Evolutionary conservation across 2,888 invertebrate species (phyloP).

Genomic region (Volucella bombylans): DNA sequence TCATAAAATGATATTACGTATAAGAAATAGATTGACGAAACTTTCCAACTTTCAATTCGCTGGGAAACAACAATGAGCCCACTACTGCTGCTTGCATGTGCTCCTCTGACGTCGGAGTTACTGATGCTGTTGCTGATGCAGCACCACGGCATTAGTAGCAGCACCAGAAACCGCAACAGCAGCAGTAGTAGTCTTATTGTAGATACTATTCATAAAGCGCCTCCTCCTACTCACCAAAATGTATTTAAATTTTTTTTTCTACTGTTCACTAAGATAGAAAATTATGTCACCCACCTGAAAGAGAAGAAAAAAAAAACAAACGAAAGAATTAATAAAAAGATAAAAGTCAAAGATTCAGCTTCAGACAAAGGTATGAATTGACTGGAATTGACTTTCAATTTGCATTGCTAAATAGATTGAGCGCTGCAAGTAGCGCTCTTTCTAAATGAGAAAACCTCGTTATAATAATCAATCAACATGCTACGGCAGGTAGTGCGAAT

Average conservation of each 20-base stretch:
- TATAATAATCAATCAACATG: conserved; percentile 46
- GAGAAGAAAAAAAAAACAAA: conserved; percentile 23
- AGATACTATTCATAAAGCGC: not conserved
- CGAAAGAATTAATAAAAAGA: conserved; percentile 15
- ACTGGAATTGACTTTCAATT: conserved; percentile 10
- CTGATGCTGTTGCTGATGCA: conserved; percentile 13
- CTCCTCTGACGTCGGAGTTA: not conserved
- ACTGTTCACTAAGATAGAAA: conserved; percentile 44
- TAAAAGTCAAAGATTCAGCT: not conserved
- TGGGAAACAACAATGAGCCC: conserved; percentile 44
- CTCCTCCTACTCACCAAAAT: conserved; percentile 52
- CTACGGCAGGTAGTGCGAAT: conserved; percentile 8
- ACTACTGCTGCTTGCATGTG: not conserved
- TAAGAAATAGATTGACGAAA: conserved; percentile 54
- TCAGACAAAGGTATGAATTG: conserved; percentile 13
- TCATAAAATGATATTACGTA: conserved; percentile 8
- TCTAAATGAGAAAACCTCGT: conserved; percentile 1
- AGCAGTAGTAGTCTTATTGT: not conserved
- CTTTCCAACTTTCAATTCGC: conserved; percentile 62
- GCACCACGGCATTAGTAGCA: conserved; percentile 1
- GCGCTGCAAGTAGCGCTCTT: conserved; percentile 5
- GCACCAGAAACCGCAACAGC: not conserved
- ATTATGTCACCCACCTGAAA: conserved; percentile 70
- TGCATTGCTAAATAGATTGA: conserved; percentile 26
- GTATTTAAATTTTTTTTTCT: not conserved